Base-by-base conservation (phyloP, 2,113 vertebrate genomes). In the Tragulus kanchil region DNA sequence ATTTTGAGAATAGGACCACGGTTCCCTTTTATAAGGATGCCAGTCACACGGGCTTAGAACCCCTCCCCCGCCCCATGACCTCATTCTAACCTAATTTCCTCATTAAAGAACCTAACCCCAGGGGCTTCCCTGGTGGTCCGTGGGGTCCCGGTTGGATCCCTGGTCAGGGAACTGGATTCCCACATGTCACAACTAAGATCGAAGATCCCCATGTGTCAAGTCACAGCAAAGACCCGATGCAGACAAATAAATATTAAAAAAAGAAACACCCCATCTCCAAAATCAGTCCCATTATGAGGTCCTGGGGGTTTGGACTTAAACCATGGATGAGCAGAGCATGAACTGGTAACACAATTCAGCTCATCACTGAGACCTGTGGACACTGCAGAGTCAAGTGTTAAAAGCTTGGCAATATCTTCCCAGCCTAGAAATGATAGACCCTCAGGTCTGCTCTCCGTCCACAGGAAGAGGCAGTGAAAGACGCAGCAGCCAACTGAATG, bases 391-490 rank as follows among this genome's bases (percentile, higher is more conserved):
- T 61, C n/a, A 5, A 13, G 31, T 8, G 25, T 62, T 26, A 6
- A 36, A 16, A 48, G 17, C 54, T 69, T 21, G 14, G 13, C 36
- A 8, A 3, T 3, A 31, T 59, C 79, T 61, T 31, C 31, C 56
- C 11, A 6, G 8, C 61, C 0, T 0, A 56, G 42, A 59, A 13
- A 11, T 25, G 3, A 21, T 56, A 15, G 1, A 17, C 28, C 10
- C 42, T 17, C 2, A 28, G 36, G 42, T 67, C 48, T 25, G 28
- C 19, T 25, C 56, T 67, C 83, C 16, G 8, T 3, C 59, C 11
- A 9, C 36, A 61, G 58, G 89, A 90, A 81, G 69, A 73, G 64
- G 28, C 36, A 11, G 1, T 0, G 0, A 7, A 28, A 88, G 52
- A 2, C 13, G 0, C 0, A 0, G 28, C n/a, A 3, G 7, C 79